Evolutionary conservation across 2,113 vertebrate species (phyloP).

Genomic region (Phyllostomus hastatus): DNA sequence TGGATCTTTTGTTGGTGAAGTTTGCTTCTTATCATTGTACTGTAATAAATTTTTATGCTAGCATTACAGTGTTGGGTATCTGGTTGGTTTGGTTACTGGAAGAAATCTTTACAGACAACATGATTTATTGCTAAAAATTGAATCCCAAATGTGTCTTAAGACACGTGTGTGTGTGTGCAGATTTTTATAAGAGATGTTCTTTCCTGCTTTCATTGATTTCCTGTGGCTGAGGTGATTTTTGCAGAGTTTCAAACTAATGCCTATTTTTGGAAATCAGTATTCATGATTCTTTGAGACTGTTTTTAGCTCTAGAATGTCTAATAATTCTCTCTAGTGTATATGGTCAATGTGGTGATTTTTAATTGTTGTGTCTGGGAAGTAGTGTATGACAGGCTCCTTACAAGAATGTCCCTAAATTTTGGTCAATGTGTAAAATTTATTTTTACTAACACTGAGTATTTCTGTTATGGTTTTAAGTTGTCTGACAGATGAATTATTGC

Average conservation of each 20-base stretch:
- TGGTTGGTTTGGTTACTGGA: neutral
- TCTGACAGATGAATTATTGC: neutral
- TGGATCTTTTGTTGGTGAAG: slow-evolving; percentile 3
- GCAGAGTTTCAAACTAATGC: neutral
- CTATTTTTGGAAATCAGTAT: slow-evolving; percentile 2
- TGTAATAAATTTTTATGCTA: slow-evolving; percentile 21
- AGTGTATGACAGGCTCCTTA: neutral
- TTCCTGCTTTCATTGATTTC: slow-evolving; percentile 10
- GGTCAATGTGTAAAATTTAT: neutral
- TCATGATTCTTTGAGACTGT: slow-evolving; percentile 5
- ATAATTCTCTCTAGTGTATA: neutral
- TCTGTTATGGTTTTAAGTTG: neutral
- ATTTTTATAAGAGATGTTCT: neutral
- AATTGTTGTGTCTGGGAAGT: neutral
- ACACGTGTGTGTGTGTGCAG: neutral
- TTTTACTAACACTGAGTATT: neutral
- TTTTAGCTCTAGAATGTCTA: slow-evolving; percentile 1
- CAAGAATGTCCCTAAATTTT: neutral
- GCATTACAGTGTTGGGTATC: neutral
- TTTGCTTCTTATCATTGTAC: slow-evolving; percentile 30
- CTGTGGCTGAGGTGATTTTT: neutral
- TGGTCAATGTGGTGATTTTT: neutral
- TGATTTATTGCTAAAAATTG: slow-evolving; percentile 51
- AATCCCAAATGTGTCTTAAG: neutral
- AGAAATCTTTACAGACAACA: slow-evolving; percentile 33